A percentile compares a stretch with the other conserved stretches of the same genome.
Evolutionary conservation across 2,888 invertebrate genomes (phyloP).

Genomic region (Nomada fucata): DNA sequence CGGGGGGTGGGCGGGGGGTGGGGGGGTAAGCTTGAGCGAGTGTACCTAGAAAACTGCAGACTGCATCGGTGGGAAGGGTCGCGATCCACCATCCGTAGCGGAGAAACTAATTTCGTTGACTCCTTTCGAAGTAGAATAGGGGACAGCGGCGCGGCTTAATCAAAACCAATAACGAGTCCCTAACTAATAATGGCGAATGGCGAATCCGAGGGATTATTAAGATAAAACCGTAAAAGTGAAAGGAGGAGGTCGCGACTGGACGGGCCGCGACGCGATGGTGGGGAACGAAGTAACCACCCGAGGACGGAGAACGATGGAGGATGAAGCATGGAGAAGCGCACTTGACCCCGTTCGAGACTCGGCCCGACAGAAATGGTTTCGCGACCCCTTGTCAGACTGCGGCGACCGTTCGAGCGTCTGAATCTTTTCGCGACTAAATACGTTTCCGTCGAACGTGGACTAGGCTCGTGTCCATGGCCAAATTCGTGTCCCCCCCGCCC

Average conservation of each 20-base stretch:
- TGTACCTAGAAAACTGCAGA: neutral
- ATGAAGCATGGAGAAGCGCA: slow-evolving; percentile 56
- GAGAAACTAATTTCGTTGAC: slow-evolving; percentile 45
- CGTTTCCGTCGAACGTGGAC: slow-evolving; percentile 24
- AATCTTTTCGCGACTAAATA: slow-evolving; percentile 51
- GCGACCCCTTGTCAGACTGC: slow-evolving; percentile 55
- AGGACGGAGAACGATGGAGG: slow-evolving; percentile 44
- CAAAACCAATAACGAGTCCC: slow-evolving; percentile 45
- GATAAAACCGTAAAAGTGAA: slow-evolving; percentile 35
- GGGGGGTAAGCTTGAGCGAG: neutral
- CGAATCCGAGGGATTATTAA: slow-evolving; percentile 57
- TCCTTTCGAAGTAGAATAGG: slow-evolving; percentile 36
- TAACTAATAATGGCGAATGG: slow-evolving; percentile 9
- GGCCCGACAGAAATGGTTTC: slow-evolving; percentile 53
- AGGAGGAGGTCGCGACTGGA: slow-evolving; percentile 21
- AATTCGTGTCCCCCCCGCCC: too few relatives aligned
- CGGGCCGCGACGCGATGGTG: slow-evolving; percentile 16
- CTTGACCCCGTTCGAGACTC: slow-evolving; percentile 68
- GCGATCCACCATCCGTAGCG: neutral
- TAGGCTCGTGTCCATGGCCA: neutral
- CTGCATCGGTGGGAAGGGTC: neutral
- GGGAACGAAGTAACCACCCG: slow-evolving; percentile 19
- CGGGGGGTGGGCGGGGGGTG: neutral
- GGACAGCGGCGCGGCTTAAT: slow-evolving; percentile 46
- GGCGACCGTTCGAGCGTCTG: slow-evolving; percentile 46